Percentiles rank a stretch among this genome's conserved stretches.
Evolutionary conservation across 2,888 invertebrate species (phyloP).

Genomic region (Toxonevra muliebris): DNA sequence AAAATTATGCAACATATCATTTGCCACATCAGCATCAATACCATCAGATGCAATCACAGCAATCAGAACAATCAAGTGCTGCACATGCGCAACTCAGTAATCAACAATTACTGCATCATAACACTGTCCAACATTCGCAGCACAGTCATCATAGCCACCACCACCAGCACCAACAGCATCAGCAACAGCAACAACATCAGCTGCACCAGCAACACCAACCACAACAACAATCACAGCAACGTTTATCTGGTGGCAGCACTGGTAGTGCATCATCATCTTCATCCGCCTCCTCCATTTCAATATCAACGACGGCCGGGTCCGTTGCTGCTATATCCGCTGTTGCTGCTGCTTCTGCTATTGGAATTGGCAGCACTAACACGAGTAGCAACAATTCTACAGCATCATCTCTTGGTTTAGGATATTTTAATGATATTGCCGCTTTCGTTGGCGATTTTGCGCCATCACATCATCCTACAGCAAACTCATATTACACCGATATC

Average conservation of each 20-base stretch:
- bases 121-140: slow-evolving; percentile 37
- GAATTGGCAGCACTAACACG: slow-evolving; percentile 14
- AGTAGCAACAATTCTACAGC: slow-evolving; percentile 45
- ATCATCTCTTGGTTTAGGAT: slow-evolving; percentile 57
- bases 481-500: slow-evolving; percentile 61
- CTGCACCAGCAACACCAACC: slow-evolving; percentile 31
- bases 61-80: slow-evolving; percentile 14
- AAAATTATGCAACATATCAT: slow-evolving; percentile 59
- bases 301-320: slow-evolving; percentile 42
- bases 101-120: slow-evolving; percentile 33
- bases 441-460: slow-evolving; percentile 60
- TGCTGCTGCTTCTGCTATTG: slow-evolving; percentile 30
- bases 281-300: slow-evolving; percentile 52
- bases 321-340: slow-evolving; percentile 38
- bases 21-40: slow-evolving; percentile 51
- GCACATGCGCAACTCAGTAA: slow-evolving; percentile 46
- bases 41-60: slow-evolving; percentile 37
- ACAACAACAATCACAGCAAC: slow-evolving; percentile 48
- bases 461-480: slow-evolving; percentile 47
- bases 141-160: slow-evolving; percentile 41
- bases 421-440: slow-evolving; percentile 58
- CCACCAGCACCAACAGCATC: slow-evolving; percentile 29
- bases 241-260: slow-evolving; percentile 60
- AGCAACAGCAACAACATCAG: slow-evolving; percentile 39
- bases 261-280: slow-evolving; percentile 48